These are phyloP conservation scores for Heteromyza rotundicornis DNA, from an alignment of 2,888 invertebrate genomes.

Conservation along the genomic window DNA sequence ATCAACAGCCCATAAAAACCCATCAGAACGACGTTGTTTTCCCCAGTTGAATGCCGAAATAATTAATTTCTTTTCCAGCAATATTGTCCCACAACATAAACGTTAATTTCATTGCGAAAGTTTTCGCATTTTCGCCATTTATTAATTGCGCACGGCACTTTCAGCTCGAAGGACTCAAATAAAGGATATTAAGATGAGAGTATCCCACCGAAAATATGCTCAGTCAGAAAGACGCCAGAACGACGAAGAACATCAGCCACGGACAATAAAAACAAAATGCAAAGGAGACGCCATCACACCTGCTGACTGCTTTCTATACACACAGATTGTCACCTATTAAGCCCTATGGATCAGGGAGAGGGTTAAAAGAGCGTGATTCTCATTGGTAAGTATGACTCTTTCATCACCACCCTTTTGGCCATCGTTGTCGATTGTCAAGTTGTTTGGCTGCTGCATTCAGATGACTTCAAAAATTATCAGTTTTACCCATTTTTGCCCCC, in stretches of 20 bases:
- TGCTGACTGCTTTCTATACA: background rate
- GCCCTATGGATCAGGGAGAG: too few species aligned
- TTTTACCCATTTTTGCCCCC: too few species aligned
- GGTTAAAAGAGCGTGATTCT: too few species aligned
- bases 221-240: background rate
- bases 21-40: background rate
- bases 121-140: background rate
- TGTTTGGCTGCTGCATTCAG: too few species aligned
- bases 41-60: too few species aligned
- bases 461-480: too few species aligned
- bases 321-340: too few species aligned
- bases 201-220: background rate
- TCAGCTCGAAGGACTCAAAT: background rate
- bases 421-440: too few species aligned
- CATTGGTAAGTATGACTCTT: too few species aligned
- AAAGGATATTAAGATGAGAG: background rate
- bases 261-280: background rate
- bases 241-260: background rate
- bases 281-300: background rate
- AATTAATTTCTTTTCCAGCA: background rate
- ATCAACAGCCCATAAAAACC: background rate
- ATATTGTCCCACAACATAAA: too few species aligned
- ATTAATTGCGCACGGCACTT: slow-evolving; percentile 4
- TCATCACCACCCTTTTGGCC: too few species aligned
- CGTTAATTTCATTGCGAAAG: slow-evolving; percentile 6